A percentile compares a stretch with the other conserved stretches of the same genome.
phyloP scores from a whole-genome alignment of 2,113 vertebrate species.

The Oryzias melastigma region DNA sequence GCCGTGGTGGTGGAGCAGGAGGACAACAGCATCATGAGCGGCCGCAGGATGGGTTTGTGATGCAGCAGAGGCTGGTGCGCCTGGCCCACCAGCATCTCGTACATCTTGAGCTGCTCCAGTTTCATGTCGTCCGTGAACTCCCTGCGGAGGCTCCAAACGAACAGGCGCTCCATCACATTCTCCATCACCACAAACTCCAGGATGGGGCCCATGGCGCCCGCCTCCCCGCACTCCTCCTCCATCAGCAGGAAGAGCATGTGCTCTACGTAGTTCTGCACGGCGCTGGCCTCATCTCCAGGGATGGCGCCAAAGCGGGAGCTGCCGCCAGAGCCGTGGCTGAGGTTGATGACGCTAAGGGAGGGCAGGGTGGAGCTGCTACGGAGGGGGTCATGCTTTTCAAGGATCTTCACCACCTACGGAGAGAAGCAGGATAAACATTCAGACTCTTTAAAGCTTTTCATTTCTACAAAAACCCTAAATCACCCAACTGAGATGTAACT shows the following conservation, averaged over 20 bases:
- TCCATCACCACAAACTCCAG: slow-evolving; percentile 96
- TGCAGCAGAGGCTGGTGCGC: slow-evolving; percentile 92
- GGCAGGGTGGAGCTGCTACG: slow-evolving; percentile 49
- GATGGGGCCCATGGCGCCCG: slow-evolving; percentile 94
- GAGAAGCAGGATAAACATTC: background rate
- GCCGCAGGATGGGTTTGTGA: slow-evolving; percentile 93
- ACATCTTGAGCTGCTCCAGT: slow-evolving; percentile 95
- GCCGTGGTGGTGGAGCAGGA: slow-evolving; percentile 79
- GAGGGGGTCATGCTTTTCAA: slow-evolving; percentile 94
- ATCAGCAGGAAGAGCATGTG: slow-evolving; percentile 96
- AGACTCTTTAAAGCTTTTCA: too few relatives aligned
- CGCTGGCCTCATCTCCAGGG: slow-evolving; percentile 90
- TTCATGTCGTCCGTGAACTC: slow-evolving; percentile 97
- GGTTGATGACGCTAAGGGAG: slow-evolving; percentile 47
- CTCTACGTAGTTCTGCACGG: slow-evolving; percentile 97
- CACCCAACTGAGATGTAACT: too few relatives aligned
- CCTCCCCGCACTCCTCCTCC: slow-evolving; percentile 87
- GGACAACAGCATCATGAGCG: slow-evolving; percentile 96
- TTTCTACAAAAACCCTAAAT: too few relatives aligned
- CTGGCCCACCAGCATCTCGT: slow-evolving; percentile 92
- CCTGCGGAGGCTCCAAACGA: slow-evolving; percentile 93
- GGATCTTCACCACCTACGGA: slow-evolving; percentile 90
- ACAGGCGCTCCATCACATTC: slow-evolving; percentile 98
- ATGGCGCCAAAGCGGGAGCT: slow-evolving; percentile 77
- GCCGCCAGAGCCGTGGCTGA: slow-evolving; percentile 25